Evolutionary conservation across 2,113 vertebrate genomes (phyloP), one percentile per base, ranked within the genome.

Genomic region (Onychostruthus taczanowskii): DNA sequence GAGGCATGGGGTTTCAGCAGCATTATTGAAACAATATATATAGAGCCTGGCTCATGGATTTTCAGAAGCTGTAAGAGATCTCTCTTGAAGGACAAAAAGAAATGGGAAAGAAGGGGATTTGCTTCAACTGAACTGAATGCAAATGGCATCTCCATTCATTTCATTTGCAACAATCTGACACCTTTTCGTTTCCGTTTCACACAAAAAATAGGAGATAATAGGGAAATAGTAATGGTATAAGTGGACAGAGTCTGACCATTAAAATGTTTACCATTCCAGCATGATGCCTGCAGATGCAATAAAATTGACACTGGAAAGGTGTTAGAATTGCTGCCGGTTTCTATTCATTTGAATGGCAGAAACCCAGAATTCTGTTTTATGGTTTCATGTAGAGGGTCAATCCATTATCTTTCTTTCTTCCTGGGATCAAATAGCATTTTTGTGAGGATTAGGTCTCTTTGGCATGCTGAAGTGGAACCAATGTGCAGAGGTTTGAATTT

Each of bases 221-320:
- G 93, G 86, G 95, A 97, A 97, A 96, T 93, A 94, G 97, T 91
- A 95, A 95, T 94, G 86, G 91, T 68, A 31, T 96, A 98, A 97
- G 94, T 97, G 97, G 97, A 97, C 94, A 96, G 96, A 95, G 59
- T 35, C 93, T 94, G 96, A 50, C 96, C 98, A 97, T 98, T 98
- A 98, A 98, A 97, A 98, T 98, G 97, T 98, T 98, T 98, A 97
- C 95, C 93, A 96, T 97, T 97, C 90, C 96, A 96, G 94, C 91
- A 84, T 21, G 97, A 96, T 94, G 94, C 91, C 96, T 97, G 97
- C 95, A 97, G 95, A 97, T 96, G 93, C 97, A 97, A 89, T 94
- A 95, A 97, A 98, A 98, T 97, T 98, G 97, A 96, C 97, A 97
- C 92, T 91, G 94, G 96, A 93, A 95, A 98, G 96, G 96, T 97